Conservation (phyloP, 2,797 vertebrate species). For the Thaleichthys pacificus region DNA sequence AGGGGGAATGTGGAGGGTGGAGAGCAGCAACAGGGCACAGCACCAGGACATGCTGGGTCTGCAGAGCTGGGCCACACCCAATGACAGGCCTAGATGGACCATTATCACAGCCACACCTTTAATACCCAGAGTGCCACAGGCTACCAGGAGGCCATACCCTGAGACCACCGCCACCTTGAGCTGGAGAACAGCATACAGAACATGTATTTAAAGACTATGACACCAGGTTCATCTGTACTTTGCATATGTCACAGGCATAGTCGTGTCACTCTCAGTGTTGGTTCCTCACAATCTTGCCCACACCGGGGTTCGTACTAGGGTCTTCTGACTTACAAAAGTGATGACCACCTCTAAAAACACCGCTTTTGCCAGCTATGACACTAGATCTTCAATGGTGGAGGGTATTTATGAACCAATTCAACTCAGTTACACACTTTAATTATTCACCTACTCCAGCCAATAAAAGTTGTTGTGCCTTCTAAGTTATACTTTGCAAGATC, state of each 20-base stretch:
- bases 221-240: background rate
- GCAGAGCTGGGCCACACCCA: constrained; percentile 83
- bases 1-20: constrained; percentile 78
- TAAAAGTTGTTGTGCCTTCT: background rate
- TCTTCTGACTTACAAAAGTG: no score
- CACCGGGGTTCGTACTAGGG: no score
- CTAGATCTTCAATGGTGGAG: no score
- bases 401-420: no score
- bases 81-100: constrained; percentile 80
- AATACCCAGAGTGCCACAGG: constrained; percentile 79
- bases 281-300: no score
- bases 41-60: constrained; percentile 81
- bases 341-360: no score
- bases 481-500: background rate
- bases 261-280: no score
- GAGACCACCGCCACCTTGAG: constrained; percentile 77
- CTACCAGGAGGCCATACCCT: constrained; percentile 83
- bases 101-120: constrained; percentile 82
- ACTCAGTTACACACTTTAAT: background rate
- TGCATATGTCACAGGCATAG: background rate
- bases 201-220: background rate
- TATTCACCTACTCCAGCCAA: background rate
- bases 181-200: constrained; percentile 44
- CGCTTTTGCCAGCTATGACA: no score
- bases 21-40: constrained; percentile 84